phyloP scores from a whole-genome alignment of 1,140 invertebrate genomes.

The Sitobion miscanthi region DNA sequence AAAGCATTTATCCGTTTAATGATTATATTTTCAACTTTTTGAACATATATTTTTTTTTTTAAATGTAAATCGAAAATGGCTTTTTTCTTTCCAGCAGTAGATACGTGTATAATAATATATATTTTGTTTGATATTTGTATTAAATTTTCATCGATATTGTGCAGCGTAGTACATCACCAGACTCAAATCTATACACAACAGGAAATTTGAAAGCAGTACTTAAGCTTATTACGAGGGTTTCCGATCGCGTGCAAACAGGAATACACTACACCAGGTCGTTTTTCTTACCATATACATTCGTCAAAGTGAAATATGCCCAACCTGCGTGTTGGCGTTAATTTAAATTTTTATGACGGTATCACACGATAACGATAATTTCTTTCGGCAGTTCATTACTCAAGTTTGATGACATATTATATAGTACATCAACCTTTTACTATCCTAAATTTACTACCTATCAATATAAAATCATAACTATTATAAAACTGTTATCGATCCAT shows the following conservation, averaged over 20 bases:
- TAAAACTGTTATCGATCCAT: neutral
- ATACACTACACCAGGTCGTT: neutral
- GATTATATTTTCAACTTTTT: neutral
- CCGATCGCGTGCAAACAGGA: conserved; percentile 42
- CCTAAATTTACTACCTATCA: neutral
- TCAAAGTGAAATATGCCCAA: conserved; percentile 38
- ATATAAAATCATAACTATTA: neutral
- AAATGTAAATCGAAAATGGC: neutral
- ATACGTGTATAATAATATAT: neutral
- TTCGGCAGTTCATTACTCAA: conserved; percentile 48
- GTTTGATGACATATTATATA: neutral
- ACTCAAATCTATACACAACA: conserved; percentile 33
- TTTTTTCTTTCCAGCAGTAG: neutral
- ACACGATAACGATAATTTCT: conserved; percentile 46
- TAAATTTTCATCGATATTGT: neutral
- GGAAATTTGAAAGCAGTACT: conserved; percentile 55
- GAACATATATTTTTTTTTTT: neutral
- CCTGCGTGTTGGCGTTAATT: conserved; percentile 45
- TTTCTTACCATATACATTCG: neutral
- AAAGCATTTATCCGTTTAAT: conserved; percentile 19
- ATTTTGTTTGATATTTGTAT: neutral
- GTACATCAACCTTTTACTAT: neutral
- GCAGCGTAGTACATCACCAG: neutral
- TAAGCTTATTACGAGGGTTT: conserved; percentile 50
- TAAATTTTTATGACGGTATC: conserved; percentile 41